These are phyloP conservation scores for Hassar affinis DNA, from an alignment of 2,113 vertebrate species.

Conservation along the genomic window DNA sequence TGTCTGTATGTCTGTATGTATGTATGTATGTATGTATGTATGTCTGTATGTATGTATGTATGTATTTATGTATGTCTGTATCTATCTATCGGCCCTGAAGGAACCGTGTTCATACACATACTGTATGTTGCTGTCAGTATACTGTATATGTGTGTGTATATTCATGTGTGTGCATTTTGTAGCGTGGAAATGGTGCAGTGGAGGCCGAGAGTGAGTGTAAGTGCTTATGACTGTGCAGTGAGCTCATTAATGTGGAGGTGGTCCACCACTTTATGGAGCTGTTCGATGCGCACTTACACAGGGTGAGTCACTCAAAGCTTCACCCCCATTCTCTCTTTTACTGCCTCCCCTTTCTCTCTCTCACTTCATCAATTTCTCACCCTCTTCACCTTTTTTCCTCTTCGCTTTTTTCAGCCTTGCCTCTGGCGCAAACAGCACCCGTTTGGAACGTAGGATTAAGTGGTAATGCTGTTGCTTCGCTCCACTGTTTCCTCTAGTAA, in stretches of 20 bases:
- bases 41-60: no score
- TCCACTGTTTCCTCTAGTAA: conserved; percentile 32
- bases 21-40: no score
- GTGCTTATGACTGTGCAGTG: conserved; percentile 49
- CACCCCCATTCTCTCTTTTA: conserved; percentile 53
- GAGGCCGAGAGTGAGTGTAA: conserved; percentile 33
- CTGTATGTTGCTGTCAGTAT: conserved; percentile 9
- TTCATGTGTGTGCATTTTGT: neutral
- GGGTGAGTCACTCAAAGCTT: conserved; percentile 51
- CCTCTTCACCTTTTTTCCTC: conserved; percentile 46
- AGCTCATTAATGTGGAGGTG: conserved; percentile 59
- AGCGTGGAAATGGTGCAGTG: conserved; percentile 37
- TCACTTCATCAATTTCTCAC: conserved; percentile 47
- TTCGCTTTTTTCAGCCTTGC: conserved; percentile 33
- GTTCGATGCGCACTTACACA: conserved; percentile 55
- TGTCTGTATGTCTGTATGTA: no score
- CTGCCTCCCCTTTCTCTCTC: conserved; percentile 44
- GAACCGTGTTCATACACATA: neutral
- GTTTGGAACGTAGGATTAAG: conserved; percentile 18
- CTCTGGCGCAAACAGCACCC: conserved; percentile 35
- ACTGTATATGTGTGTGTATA: conserved; percentile 25
- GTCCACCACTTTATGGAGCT: conserved; percentile 56
- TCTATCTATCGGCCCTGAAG: neutral
- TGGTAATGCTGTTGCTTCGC: conserved; percentile 35
- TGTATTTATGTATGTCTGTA: no score